These are phyloP conservation scores for Argentina silus DNA, from an alignment of 2,797 vertebrate genomes.

Conservation along the genomic window DNA sequence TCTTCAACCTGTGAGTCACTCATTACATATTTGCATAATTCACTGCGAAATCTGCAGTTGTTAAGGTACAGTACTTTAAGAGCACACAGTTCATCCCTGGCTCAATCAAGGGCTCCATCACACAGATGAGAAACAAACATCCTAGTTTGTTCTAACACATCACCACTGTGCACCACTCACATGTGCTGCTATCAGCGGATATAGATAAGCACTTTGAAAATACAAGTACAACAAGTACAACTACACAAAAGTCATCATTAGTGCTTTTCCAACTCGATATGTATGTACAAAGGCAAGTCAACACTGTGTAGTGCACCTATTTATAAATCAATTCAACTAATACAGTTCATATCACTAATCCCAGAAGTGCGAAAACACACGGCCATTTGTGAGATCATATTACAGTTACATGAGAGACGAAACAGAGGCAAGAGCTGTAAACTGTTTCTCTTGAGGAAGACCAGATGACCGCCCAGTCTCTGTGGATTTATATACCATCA, in stretches of 20 bases:
- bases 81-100: too few relatives aligned
- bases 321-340: constrained; percentile 1
- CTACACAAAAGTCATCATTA: neutral
- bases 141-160: neutral
- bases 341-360: neutral
- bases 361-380: neutral
- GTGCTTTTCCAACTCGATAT: neutral
- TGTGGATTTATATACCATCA: neutral
- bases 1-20: neutral
- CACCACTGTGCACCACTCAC: neutral
- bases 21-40: neutral
- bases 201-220: neutral
- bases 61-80: too few relatives aligned
- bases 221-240: neutral
- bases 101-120: too few relatives aligned
- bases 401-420: neutral
- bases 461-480: neutral
- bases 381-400: neutral
- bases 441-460: neutral
- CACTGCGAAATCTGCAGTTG: too few relatives aligned
- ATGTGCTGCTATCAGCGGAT: neutral
- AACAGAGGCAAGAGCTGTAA: neutral
- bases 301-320: neutral
- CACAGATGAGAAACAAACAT: neutral
- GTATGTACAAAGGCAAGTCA: neutral